phyloP scores from a whole-genome alignment of 2,113 vertebrate species.

The Azemiops feae region DNA sequence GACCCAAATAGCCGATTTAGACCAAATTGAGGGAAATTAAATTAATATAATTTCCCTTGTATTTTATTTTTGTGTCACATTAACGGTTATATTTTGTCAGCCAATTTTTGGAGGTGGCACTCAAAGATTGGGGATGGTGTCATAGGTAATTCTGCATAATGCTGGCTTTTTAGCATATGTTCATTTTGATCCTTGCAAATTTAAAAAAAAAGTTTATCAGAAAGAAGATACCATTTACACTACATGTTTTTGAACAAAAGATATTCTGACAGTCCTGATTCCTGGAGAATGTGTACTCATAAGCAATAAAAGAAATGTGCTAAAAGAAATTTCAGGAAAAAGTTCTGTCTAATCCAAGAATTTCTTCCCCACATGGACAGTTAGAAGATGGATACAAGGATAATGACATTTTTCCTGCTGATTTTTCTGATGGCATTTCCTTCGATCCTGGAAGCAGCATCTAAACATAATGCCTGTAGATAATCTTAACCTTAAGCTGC shows the following conservation, averaged over 20 bases:
- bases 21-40: neutral
- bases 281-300: neutral
- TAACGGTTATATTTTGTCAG: neutral
- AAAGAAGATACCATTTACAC: neutral
- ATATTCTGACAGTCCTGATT: neutral
- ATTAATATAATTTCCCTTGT: neutral
- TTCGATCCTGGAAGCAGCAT: neutral
- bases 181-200: neutral
- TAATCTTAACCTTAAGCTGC: neutral
- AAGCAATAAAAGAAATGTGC: neutral
- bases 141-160: neutral
- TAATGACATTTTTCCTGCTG: neutral
- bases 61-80: neutral
- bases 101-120: neutral
- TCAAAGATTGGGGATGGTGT: neutral
- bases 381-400: neutral
- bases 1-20: neutral
- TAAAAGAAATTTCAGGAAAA: neutral
- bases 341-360: neutral
- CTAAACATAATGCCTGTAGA: neutral
- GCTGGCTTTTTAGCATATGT: neutral
- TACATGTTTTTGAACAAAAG: neutral
- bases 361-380: neutral
- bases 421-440: no score
- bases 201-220: neutral